Evolutionary conservation across 2,797 vertebrate species (phyloP), one percentile per base, ranked within the genome.

Genomic region (Arrhamphus sclerolepis): DNA sequence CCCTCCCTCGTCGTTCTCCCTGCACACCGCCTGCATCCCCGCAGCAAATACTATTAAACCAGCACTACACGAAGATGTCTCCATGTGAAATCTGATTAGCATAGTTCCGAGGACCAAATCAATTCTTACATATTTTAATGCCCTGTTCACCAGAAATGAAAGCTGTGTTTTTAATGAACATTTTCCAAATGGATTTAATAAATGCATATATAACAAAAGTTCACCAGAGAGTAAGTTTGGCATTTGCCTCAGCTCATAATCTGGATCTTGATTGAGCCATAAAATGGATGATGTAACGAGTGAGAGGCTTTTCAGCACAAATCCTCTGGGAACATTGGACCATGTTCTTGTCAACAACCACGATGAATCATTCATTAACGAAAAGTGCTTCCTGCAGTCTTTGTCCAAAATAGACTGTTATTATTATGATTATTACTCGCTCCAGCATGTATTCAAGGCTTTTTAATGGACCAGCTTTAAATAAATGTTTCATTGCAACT

Each of bases 321-420:
- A 79, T 81, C 72, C 73, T 78, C 66, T 22, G 75, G 81, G 88
- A 87, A 87, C 83, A 86, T 70, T 79, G 86, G 72, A 50, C 51
- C 66, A 26, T 87, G 84, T 87, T 88, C 82, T 89, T 76, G 82
- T 87, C 75, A 89, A 84, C 82, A 87, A 77, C 73, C 50, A 70
- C 62, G 70, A 50, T 89, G 85, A 91, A 81, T 90, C 85, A 89
- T 77, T 76, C 74, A 84, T 82, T 85, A 87, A 85, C 70, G 56
- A 78, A 61, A 77, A 83, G 83, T 52, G 75, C 60, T 81, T 85
- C 71, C 62, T 80, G 75, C n/a, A 26, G 56, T 68, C 53, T 40
- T 56, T 26, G 46, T 50, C 64, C 21, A 76, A 68, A 86, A 78
- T 76, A 80, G 66, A 49, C 41, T 56, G 51, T 65, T 46, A 51